A percentile compares a stretch with the other conserved stretches of the same genome.
phyloP scores from a whole-genome alignment of 2,888 invertebrate species.

The Nymphalis c-album region DNA sequence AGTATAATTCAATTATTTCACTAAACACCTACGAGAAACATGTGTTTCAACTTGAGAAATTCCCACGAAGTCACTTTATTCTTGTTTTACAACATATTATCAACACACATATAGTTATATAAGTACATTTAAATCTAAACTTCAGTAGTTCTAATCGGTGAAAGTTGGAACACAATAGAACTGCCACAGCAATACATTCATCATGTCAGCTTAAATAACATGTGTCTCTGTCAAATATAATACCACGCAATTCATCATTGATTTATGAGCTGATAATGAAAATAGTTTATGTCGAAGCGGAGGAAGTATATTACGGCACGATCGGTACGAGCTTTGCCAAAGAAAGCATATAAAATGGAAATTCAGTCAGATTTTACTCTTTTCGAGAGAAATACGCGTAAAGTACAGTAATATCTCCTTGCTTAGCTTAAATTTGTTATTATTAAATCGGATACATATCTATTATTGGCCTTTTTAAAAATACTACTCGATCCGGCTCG shows the following conservation, averaged over 20 bases:
- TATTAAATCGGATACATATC: background rate
- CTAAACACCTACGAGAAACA: background rate
- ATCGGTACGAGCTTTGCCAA: slow-evolving; percentile 26
- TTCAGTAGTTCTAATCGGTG: slow-evolving; percentile 31
- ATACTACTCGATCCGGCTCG: no score
- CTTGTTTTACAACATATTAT: slow-evolving; percentile 4
- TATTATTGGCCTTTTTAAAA: no score
- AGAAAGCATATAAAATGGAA: slow-evolving; percentile 23
- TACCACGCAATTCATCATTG: slow-evolving; percentile 71
- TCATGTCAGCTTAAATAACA: slow-evolving; percentile 69
- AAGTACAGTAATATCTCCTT: slow-evolving; percentile 6
- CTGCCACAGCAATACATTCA: slow-evolving; percentile 54
- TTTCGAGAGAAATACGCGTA: slow-evolving; percentile 17
- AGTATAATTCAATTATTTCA: background rate
- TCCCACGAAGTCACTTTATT: background rate
- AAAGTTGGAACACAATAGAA: slow-evolving; percentile 43
- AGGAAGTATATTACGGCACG: slow-evolving; percentile 24
- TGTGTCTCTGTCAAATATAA: slow-evolving; percentile 65
- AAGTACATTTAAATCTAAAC: slow-evolving; percentile 30
- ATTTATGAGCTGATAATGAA: slow-evolving; percentile 77
- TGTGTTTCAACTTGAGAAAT: background rate
- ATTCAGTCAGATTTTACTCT: slow-evolving; percentile 17
- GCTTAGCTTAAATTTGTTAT: background rate
- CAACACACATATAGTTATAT: slow-evolving; percentile 13
- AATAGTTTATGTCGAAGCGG: slow-evolving; percentile 58